Base-by-base conservation (phyloP, 2,113 vertebrate genomes). In the Lota lota region DNA sequence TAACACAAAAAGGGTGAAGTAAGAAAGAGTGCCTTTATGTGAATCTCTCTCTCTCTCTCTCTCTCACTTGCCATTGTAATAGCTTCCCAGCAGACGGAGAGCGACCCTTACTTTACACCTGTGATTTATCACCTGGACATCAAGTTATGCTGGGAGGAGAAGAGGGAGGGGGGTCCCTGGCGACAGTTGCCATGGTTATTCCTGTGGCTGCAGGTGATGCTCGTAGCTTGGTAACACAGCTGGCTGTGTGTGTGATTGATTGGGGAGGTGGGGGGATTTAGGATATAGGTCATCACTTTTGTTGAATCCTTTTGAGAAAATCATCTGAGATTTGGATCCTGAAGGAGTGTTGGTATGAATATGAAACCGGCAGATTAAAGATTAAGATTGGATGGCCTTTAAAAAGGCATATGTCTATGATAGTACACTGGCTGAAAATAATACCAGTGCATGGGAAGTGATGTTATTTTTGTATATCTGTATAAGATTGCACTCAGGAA, bases 101-200 rank as follows among this genome's bases (percentile, higher is more conserved):
- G 73, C 21, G 69, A 71, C 62, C 84, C 72, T 85, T 75, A 74
- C 70, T 75, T 69, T 61, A 66, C 65, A 72, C 64, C 69, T 71
- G 63, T 85, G 83, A 86, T 88, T 89, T 85, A 87, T 89, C 69
- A 76, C 81, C 70, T 61, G 53, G 61, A 75, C 73, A n/a, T 65
- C 76, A 77, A 70, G 75, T 72, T 77, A 81, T 72, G 70, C 3
- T 47, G 2, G 28, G 61, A 62, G 24, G 21, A 68, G 69, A 47
- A 67, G 71, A 22, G 54, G 12, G 14, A 54, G 69, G 81, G 80
- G 70, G 78, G 76, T 76, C 15, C 22, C 50, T 36, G 20, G 67
- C 61, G 57, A 58, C 61, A 1, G 19, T 51, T 50, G 73, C 66
- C 22, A 2, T 24, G 67, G 69, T 57, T 68, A 57, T 80, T 76